Evolutionary conservation across 2,797 vertebrate species (phyloP).

Genomic region (Brachyrhaphis roseni): DNA sequence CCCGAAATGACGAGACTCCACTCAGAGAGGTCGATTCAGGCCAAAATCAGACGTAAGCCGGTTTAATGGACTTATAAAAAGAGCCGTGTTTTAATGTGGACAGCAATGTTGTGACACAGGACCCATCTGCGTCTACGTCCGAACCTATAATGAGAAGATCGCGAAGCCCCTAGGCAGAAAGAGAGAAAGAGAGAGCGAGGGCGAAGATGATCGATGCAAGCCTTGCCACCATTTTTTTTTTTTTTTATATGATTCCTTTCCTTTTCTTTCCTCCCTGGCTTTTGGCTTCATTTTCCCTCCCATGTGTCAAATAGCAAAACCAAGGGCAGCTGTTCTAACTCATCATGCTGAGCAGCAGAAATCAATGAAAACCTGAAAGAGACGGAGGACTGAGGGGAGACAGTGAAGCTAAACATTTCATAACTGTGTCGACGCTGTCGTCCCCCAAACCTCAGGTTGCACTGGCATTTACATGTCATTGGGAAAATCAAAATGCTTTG

Average conservation of each 20-base stretch:
- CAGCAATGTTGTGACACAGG: slow-evolving; percentile 63
- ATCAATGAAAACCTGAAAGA: slow-evolving; percentile 64
- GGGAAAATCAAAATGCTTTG: slow-evolving; percentile 1
- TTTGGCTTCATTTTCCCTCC: slow-evolving; percentile 21
- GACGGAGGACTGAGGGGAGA: slow-evolving; percentile 17
- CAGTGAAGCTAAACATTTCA: slow-evolving; percentile 39
- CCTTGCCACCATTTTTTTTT: slow-evolving; percentile 52
- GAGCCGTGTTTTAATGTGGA: slow-evolving; percentile 63
- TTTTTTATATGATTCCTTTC: slow-evolving; percentile 45
- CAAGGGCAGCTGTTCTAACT: slow-evolving; percentile 59
- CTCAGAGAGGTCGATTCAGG: slow-evolving; percentile 56
- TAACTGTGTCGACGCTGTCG: slow-evolving; percentile 10
- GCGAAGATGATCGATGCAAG: slow-evolving; percentile 58
- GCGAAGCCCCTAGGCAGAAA: slow-evolving; percentile 44
- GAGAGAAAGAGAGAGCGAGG: not conserved
- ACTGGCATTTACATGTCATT: not conserved
- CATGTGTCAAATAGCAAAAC: slow-evolving; percentile 36
- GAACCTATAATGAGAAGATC: slow-evolving; percentile 68
- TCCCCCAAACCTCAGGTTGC: slow-evolving; percentile 19
- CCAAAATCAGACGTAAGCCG: slow-evolving; percentile 61
- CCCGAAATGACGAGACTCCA: slow-evolving; percentile 39
- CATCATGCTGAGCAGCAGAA: slow-evolving; percentile 52
- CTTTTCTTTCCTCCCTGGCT: slow-evolving; percentile 24
- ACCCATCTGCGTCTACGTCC: slow-evolving; percentile 67
- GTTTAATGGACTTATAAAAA: slow-evolving; percentile 71